phyloP scores from a whole-genome alignment of 2,113 vertebrate species.

The Centropus unirufus region DNA sequence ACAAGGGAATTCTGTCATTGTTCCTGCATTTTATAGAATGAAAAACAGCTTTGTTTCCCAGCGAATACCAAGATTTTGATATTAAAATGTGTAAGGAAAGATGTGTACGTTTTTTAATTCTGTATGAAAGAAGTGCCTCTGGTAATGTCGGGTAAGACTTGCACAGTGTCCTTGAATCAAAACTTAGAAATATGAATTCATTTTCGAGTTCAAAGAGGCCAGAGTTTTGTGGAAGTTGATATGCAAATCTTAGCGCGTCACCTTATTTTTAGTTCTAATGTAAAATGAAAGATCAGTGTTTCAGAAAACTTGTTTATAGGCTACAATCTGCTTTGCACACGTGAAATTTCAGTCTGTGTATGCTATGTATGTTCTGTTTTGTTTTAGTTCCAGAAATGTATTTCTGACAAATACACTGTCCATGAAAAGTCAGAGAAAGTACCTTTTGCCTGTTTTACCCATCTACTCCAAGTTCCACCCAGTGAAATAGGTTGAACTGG shows the following conservation, averaged over 20 bases:
- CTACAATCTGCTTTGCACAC: not conserved
- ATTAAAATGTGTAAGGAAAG: not conserved
- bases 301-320: not conserved
- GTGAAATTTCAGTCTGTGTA: not conserved
- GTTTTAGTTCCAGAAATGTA: not conserved
- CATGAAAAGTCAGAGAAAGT: not conserved
- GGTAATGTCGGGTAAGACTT: not conserved
- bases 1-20: not conserved
- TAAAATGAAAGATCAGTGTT: not conserved
- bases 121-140: not conserved
- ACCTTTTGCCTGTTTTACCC: not conserved
- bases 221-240: not conserved
- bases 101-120: not conserved
- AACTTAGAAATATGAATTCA: not conserved
- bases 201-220: not conserved
- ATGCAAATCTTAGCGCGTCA: not conserved
- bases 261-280: not conserved
- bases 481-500: not conserved
- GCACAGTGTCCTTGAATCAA: not conserved
- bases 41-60: not conserved
- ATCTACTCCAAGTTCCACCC: not conserved
- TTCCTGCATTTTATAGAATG: not conserved
- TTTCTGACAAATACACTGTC: not conserved
- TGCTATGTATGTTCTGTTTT: not conserved
- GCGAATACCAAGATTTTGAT: not conserved